A percentile compares a stretch with the other conserved stretches of the same genome.
Conservation (phyloP, 2,113 vertebrate species). For the Lophochroa leadbeateri region DNA sequence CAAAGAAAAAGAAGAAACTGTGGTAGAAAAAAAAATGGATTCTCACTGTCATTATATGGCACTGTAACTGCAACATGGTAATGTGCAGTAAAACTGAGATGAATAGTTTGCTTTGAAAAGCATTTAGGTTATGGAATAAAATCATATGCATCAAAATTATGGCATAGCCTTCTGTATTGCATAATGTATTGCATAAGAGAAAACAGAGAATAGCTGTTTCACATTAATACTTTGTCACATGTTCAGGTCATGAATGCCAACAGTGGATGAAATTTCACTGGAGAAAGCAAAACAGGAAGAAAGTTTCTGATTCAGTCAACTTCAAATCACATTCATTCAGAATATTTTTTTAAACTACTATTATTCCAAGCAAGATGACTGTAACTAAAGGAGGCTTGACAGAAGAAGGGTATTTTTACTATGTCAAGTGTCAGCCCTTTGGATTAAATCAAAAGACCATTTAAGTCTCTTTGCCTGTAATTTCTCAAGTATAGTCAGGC, state of each 20-base stretch:
- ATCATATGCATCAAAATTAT: slow-evolving; percentile 38
- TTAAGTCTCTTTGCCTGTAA: slow-evolving; percentile 2
- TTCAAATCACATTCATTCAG: slow-evolving; percentile 36
- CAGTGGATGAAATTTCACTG: slow-evolving; percentile 38
- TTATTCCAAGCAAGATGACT: not conserved
- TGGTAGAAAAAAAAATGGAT: not conserved
- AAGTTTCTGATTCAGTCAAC: not conserved
- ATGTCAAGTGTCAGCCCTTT: slow-evolving; percentile 6
- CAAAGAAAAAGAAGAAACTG: not conserved
- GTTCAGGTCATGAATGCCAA: slow-evolving; percentile 42
- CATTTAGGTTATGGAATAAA: slow-evolving; percentile 33
- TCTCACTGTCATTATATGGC: not conserved
- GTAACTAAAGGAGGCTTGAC: slow-evolving; percentile 1
- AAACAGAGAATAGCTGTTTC: slow-evolving; percentile 53
- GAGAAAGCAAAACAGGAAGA: slow-evolving; percentile 31
- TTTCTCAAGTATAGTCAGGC: not conserved
- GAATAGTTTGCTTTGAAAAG: slow-evolving; percentile 5
- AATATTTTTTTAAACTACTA: not conserved
- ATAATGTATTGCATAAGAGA: slow-evolving; percentile 62
- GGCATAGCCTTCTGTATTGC: slow-evolving; percentile 44
- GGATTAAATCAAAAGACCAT: not conserved
- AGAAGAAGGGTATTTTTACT: not conserved
- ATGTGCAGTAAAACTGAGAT: slow-evolving; percentile 4
- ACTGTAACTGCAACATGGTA: not conserved
- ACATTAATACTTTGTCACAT: slow-evolving; percentile 52